phyloP scores from a whole-genome alignment of 2,888 invertebrate genomes.

The Phaonia tiefii region DNA sequence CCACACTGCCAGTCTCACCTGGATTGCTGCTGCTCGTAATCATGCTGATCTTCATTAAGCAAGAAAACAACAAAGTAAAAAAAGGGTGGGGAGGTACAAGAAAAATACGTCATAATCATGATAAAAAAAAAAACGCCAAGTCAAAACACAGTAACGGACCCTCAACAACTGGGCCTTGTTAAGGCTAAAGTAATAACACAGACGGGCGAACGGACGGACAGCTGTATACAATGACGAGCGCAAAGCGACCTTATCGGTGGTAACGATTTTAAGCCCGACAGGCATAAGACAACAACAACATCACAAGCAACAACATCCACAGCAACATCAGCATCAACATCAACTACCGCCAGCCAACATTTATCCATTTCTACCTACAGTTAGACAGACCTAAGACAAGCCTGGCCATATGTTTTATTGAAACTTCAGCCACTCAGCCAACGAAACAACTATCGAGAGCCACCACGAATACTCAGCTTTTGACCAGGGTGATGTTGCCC shows the following conservation, averaged over 20 bases:
- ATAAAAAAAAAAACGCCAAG: slow-evolving; percentile 5
- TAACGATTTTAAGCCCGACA: slow-evolving; percentile 62
- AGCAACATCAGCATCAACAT: slow-evolving; percentile 24
- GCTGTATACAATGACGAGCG: not conserved
- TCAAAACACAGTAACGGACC: slow-evolving; percentile 12
- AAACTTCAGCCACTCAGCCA: slow-evolving; percentile 6
- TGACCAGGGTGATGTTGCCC: not conserved
- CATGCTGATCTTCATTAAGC: slow-evolving; percentile 51
- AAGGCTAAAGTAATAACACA: not conserved
- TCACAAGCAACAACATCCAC: not conserved
- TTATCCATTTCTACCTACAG: slow-evolving; percentile 2
- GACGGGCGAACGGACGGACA: no score
- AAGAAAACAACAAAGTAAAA: slow-evolving; percentile 21
- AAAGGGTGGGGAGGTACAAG: no score
- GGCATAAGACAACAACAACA: slow-evolving; percentile 50
- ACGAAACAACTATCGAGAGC: no score
- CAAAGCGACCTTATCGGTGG: slow-evolving; percentile 55
- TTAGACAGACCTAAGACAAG: not conserved
- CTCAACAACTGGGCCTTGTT: slow-evolving; percentile 15
- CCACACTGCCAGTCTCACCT: not conserved
- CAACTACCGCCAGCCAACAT: slow-evolving; percentile 2
- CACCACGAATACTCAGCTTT: no score
- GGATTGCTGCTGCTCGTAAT: not conserved
- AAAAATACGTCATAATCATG: slow-evolving; percentile 32
- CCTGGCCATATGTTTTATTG: slow-evolving; percentile 12